Percentiles rank a stretch among this genome's conserved stretches.
phyloP scores from a whole-genome alignment of 1,140 invertebrate species.

The Hyposmocoma kahamanoa region DNA sequence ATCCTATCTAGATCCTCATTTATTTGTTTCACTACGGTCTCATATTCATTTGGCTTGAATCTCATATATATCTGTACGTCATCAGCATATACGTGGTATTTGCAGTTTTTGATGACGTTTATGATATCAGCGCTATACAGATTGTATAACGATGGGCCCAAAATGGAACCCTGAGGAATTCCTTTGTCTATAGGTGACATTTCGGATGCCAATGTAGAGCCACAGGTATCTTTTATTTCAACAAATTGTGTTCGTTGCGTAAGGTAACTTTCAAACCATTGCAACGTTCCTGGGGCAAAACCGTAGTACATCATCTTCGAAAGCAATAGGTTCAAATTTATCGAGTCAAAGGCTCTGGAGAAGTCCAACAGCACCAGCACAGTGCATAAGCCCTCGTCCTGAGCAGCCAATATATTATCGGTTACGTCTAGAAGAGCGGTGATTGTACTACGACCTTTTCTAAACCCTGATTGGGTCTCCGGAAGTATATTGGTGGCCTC shows the following conservation, averaged over 20 bases:
- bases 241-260: not conserved
- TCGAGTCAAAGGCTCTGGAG: slow-evolving; percentile 1
- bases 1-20: not conserved
- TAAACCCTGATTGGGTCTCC: not conserved
- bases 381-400: not conserved
- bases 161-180: not conserved
- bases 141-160: not conserved
- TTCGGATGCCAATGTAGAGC: not conserved
- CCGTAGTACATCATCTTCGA: slow-evolving; percentile 1
- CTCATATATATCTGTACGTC: not conserved
- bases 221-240: not conserved
- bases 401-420: not conserved
- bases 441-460: not conserved
- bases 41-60: not conserved
- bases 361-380: slow-evolving; percentile 3
- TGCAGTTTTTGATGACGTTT: not conserved
- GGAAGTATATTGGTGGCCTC: not conserved
- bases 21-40: not conserved
- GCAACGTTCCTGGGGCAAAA: not conserved
- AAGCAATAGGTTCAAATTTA: not conserved
- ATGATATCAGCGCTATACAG: not conserved
- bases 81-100: slow-evolving; percentile 3
- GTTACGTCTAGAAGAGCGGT: not conserved
- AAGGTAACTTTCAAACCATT: not conserved
- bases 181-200: not conserved